phyloP scores from a whole-genome alignment of 2,888 invertebrate species.

The Atrina japonica region DNA sequence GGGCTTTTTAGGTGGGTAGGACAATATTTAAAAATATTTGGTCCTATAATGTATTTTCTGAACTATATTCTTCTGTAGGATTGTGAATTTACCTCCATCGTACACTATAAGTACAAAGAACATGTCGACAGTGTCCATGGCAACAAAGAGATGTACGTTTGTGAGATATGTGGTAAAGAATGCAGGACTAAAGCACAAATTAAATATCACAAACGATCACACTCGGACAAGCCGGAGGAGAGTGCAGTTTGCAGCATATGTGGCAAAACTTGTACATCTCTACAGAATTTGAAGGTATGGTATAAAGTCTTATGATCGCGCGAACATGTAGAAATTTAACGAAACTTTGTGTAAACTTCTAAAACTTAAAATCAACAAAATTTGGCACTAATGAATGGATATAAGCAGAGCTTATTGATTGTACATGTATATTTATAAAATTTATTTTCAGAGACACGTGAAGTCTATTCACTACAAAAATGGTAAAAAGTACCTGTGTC shows the following conservation, averaged over 20 bases:
- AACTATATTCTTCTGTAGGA: conserved; percentile 12
- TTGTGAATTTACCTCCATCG: conserved; percentile 39
- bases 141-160: conserved; percentile 16
- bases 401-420: too few species aligned
- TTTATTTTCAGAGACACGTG: conserved; percentile 31
- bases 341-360: too few species aligned
- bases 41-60: neutral
- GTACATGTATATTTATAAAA: too few species aligned
- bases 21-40: too few species aligned
- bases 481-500: conserved; percentile 35
- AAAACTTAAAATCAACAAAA: too few species aligned
- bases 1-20: too few species aligned
- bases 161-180: conserved; percentile 33
- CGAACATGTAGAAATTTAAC: too few species aligned
- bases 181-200: conserved; percentile 31
- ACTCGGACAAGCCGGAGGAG: conserved; percentile 1
- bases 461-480: conserved; percentile 27
- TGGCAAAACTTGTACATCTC: conserved; percentile 33
- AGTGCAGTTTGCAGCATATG: conserved; percentile 28
- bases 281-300: conserved; percentile 33
- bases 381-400: too few species aligned
- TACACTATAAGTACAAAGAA: conserved; percentile 26
- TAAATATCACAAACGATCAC: conserved; percentile 34
- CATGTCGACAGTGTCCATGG: conserved; percentile 34
- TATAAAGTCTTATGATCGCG: too few species aligned